phyloP scores from a whole-genome alignment of 2,113 vertebrate genomes.

The Papio anubis region DNA sequence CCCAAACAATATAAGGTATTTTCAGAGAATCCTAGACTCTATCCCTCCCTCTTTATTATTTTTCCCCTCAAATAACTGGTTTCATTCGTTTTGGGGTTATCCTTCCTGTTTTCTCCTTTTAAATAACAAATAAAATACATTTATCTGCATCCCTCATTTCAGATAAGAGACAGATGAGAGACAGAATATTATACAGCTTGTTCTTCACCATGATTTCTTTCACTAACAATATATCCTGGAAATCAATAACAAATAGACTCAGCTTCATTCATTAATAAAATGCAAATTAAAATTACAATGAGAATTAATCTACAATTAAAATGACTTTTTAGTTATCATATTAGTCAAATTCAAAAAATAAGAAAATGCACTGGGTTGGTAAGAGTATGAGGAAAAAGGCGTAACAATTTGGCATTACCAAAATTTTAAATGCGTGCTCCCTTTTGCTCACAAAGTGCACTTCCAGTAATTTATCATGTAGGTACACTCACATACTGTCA shows the following conservation, averaged over 20 bases:
- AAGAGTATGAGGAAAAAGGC: neutral
- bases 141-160: neutral
- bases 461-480: neutral
- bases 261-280: slow-evolving; percentile 22
- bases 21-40: neutral
- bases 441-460: neutral
- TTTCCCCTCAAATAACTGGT: neutral
- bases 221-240: neutral
- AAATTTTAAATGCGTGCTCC: neutral
- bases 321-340: neutral
- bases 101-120: neutral
- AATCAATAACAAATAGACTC: neutral
- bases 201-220: neutral
- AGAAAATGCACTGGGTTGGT: neutral
- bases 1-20: neutral
- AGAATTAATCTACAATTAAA: slow-evolving; percentile 8
- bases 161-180: neutral
- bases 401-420: neutral
- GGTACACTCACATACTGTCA: neutral
- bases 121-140: neutral
- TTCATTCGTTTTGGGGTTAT: neutral
- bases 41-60: no score
- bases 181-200: neutral
- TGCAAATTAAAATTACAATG: slow-evolving; percentile 21
- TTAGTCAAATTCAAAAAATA: slow-evolving; percentile 13